A percentile compares a stretch with the other conserved stretches of the same genome.
These are phyloP conservation scores for Hirtodrosophila histrioides DNA, from an alignment of 2,888 invertebrate genomes.

Conservation along the genomic window DNA sequence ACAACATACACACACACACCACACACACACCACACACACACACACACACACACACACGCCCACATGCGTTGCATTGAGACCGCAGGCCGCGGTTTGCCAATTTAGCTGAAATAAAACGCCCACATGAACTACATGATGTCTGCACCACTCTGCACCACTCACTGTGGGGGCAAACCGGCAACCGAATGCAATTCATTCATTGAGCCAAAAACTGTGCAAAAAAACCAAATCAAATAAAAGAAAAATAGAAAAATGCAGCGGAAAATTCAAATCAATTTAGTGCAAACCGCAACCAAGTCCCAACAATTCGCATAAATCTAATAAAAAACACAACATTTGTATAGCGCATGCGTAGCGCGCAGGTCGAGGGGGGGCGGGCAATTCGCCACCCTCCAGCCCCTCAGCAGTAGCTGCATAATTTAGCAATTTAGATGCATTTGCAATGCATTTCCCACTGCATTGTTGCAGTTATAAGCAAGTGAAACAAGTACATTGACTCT, in stretches of 20 bases:
- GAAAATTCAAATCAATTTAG: conserved; percentile 79
- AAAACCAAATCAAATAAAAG: conserved; percentile 8
- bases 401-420: conserved; percentile 64
- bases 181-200: conserved; percentile 65
- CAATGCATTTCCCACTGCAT: conserved; percentile 30
- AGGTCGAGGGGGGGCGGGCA: conserved; percentile 11
- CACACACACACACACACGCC: conserved; percentile 54
- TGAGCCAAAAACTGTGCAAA: conserved; percentile 35
- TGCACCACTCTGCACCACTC: conserved; percentile 35
- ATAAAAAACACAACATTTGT: conserved; percentile 42
- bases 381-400: too few relatives aligned
- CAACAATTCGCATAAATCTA: conserved; percentile 66
- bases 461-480: conserved; percentile 23
- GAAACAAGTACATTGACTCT: conserved; percentile 52
- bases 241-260: conserved; percentile 43
- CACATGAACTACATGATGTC: conserved; percentile 57
- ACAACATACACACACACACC: conserved; percentile 21
- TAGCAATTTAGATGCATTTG: conserved; percentile 65
- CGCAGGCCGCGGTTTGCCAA: conserved; percentile 70
- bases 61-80: conserved; percentile 41
- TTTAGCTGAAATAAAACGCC: conserved; percentile 79
- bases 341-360: conserved; percentile 55
- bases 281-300: conserved; percentile 55
- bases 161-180: conserved; percentile 76
- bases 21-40: conserved; percentile 26